phyloP scores from a whole-genome alignment of 2,113 vertebrate genomes.

The Tursiops truncatus region DNA sequence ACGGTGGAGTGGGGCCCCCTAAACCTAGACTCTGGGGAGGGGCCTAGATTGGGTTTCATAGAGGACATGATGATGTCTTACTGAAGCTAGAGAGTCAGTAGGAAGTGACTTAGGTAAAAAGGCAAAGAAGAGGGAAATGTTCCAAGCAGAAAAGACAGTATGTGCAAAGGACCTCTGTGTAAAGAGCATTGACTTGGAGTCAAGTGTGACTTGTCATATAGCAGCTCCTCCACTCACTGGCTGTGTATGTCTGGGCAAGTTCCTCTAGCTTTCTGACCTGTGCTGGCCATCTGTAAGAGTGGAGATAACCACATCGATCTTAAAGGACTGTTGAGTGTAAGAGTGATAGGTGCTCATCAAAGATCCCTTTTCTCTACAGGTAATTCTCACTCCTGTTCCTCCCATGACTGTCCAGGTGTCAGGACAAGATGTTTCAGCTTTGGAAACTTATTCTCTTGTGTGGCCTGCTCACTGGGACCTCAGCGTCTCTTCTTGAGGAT shows the following conservation, averaged over 20 bases:
- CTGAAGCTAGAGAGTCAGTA: neutral
- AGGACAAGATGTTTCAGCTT: constrained; percentile 59
- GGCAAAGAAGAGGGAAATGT: neutral
- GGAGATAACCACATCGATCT: neutral
- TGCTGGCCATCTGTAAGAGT: neutral
- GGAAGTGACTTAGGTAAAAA: too few species aligned
- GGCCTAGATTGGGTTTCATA: neutral
- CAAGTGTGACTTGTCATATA: neutral
- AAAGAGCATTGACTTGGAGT: neutral
- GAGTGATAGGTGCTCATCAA: too few species aligned
- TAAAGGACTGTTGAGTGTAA: neutral
- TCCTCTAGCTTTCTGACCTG: neutral
- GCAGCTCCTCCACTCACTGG: neutral
- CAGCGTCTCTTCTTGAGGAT: rapidly evolving
- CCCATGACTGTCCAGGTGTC: neutral
- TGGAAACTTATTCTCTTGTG: constrained; percentile 61
- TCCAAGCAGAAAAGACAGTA: neutral
- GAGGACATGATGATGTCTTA: neutral
- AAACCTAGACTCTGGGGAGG: neutral
- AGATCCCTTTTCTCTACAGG: neutral
- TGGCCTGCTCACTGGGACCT: constrained; percentile 33
- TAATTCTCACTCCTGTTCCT: neutral
- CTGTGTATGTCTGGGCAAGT: neutral
- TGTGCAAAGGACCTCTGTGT: neutral
- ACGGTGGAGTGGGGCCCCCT: neutral